Evolutionary conservation across 2,797 vertebrate species (phyloP).

Genomic region (Pipistrellus nathusii): DNA sequence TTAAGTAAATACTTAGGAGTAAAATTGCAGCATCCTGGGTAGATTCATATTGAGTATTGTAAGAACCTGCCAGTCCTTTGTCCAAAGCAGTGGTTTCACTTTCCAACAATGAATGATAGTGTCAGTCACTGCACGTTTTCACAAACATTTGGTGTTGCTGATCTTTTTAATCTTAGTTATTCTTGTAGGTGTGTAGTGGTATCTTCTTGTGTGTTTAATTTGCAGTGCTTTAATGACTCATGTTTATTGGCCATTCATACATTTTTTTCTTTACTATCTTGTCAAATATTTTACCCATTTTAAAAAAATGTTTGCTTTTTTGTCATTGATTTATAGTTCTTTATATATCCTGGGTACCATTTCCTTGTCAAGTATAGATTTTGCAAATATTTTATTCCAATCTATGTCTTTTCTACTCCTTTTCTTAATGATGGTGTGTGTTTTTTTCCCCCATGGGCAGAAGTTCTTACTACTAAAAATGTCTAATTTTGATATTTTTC

Average conservation of each 20-base stretch:
- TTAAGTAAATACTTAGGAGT: background rate
- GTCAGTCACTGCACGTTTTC: background rate
- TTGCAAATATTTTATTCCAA: background rate
- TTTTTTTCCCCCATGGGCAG: background rate
- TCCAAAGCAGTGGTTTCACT: background rate
- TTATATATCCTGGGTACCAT: background rate
- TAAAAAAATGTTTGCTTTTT: background rate
- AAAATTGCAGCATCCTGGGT: background rate
- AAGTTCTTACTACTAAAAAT: background rate
- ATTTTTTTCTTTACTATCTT: background rate
- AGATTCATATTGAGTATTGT: background rate
- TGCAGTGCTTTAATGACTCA: background rate
- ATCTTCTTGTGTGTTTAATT: background rate
- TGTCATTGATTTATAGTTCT: background rate
- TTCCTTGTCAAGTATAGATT: background rate
- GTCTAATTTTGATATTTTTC: background rate
- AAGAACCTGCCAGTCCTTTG: background rate
- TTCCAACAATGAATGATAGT: fast-evolving
- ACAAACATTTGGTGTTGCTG: background rate
- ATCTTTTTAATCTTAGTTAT: background rate
- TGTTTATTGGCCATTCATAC: background rate
- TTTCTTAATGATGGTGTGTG: background rate
- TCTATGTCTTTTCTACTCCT: background rate
- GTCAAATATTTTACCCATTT: background rate
- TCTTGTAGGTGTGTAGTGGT: background rate